Evolutionary conservation across 2,113 vertebrate genomes (phyloP).

Genomic region (Sturnira hondurensis): DNA sequence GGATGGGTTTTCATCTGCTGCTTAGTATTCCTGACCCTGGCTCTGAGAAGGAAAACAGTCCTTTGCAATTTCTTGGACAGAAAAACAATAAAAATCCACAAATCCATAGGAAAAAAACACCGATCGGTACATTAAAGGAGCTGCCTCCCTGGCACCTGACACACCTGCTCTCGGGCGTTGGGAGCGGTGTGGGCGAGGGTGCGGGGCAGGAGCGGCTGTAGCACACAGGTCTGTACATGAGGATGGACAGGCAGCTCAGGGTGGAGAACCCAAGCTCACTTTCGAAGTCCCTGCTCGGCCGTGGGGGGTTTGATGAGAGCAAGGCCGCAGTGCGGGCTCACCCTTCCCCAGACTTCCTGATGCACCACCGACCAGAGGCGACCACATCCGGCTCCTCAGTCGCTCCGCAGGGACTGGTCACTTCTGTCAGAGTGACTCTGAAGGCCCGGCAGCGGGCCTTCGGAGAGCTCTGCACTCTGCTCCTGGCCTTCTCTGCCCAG

Average conservation of each 20-base stretch:
- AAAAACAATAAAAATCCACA: not conserved
- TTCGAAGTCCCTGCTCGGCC: not conserved
- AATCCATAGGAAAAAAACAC: not conserved
- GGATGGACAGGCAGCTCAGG: not conserved
- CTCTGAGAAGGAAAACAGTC: not conserved
- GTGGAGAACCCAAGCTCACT: not conserved
- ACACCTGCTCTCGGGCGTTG: too few species aligned
- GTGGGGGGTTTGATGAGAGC: not conserved
- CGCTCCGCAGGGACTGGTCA: not conserved
- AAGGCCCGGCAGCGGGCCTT: not conserved
- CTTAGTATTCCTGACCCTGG: not conserved
- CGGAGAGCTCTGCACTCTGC: not conserved
- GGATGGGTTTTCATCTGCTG: not conserved
- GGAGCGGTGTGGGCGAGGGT: not conserved
- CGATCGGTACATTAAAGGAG: not conserved
- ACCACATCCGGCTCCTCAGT: slow-evolving; percentile 31
- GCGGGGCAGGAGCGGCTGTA: too few species aligned
- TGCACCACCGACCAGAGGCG: not conserved
- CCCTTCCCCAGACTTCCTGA: slow-evolving; percentile 26
- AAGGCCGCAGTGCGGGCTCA: not conserved
- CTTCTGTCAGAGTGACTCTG: slow-evolving; percentile 49
- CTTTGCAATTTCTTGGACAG: not conserved
- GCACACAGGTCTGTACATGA: not conserved
- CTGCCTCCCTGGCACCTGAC: not conserved
- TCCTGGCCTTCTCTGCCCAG: not conserved